Conservation (phyloP, 2,888 invertebrate species). For the Scaptomyza reducta region DNA sequence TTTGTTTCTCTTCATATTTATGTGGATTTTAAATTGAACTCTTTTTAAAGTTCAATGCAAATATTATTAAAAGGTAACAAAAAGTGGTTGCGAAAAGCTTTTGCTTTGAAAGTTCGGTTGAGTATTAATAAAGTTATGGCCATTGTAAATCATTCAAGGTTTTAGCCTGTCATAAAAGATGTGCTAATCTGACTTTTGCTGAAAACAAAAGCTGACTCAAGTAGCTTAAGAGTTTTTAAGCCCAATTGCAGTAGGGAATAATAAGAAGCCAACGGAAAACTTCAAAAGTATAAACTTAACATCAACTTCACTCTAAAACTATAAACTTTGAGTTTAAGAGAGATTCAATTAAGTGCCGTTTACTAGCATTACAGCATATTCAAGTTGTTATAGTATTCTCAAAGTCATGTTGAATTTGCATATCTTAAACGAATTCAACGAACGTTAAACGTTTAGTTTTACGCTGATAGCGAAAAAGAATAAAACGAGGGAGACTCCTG, state of each 20-base stretch:
- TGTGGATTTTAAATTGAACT: no score
- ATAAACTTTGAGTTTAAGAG: neutral
- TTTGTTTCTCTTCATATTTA: no score
- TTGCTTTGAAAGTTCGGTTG: neutral
- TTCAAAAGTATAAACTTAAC: neutral
- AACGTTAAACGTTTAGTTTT: slow-evolving; percentile 18
- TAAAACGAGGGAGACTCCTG: no score
- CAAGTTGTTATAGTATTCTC: slow-evolving; percentile 21
- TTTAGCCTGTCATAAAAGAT: neutral
- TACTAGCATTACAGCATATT: slow-evolving; percentile 29
- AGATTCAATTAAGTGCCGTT: slow-evolving; percentile 17
- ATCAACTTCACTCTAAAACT: neutral
- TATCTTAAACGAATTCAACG: slow-evolving; percentile 44
- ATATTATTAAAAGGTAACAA: no score
- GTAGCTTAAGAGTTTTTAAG: neutral
- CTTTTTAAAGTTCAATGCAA: neutral
- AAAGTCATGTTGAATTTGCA: slow-evolving; percentile 42
- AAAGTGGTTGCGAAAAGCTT: no score
- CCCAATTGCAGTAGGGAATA: neutral
- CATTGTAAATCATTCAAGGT: neutral
- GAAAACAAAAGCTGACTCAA: neutral
- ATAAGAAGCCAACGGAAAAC: neutral
- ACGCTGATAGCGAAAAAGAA: no score
- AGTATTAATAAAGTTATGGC: neutral
- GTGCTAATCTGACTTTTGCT: neutral